Conservation (phyloP, 2,888 invertebrate genomes). For the Teleogryllus oceanicus region DNA sequence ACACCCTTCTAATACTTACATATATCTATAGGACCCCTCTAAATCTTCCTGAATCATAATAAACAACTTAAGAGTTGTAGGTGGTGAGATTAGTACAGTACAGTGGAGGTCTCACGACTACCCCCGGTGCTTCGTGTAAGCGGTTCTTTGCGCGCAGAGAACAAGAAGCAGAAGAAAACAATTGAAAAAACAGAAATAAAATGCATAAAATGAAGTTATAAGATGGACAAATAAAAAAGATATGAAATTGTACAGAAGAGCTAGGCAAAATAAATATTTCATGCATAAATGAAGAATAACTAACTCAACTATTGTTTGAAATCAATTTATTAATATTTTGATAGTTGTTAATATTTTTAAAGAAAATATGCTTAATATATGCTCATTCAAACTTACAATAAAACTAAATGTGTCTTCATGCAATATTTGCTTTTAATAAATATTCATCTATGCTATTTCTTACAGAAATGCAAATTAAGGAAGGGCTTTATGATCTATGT, state of each 20-base stretch:
- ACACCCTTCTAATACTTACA: slow-evolving; percentile 28
- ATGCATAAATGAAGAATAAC: too few relatives aligned
- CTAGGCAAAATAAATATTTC: slow-evolving; percentile 22
- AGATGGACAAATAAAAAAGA: slow-evolving; percentile 28
- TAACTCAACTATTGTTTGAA: too few relatives aligned
- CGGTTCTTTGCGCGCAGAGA: slow-evolving; percentile 28
- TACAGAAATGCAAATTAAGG: too few relatives aligned
- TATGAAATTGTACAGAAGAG: slow-evolving; percentile 40
- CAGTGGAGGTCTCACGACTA: slow-evolving; percentile 35
- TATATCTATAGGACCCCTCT: slow-evolving; percentile 25
- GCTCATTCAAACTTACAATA: too few relatives aligned
- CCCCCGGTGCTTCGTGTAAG: slow-evolving; percentile 35
- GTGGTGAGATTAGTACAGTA: slow-evolving; percentile 23
- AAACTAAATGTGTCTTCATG: too few relatives aligned
- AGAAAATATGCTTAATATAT: too few relatives aligned
- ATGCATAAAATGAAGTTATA: slow-evolving; percentile 24
- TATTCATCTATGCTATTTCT: too few relatives aligned
- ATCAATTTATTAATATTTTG: too few relatives aligned
- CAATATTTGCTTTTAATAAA: too few relatives aligned
- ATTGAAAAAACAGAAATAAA: slow-evolving; percentile 35
- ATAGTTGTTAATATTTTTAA: too few relatives aligned
- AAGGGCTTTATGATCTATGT: too few relatives aligned
- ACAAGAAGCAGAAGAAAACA: slow-evolving; percentile 33
- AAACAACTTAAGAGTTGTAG: slow-evolving; percentile 22
- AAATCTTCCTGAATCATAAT: slow-evolving; percentile 29